Evolutionary conservation across 2,113 vertebrate species (phyloP).

Genomic region (Phyllostomus hastatus): DNA sequence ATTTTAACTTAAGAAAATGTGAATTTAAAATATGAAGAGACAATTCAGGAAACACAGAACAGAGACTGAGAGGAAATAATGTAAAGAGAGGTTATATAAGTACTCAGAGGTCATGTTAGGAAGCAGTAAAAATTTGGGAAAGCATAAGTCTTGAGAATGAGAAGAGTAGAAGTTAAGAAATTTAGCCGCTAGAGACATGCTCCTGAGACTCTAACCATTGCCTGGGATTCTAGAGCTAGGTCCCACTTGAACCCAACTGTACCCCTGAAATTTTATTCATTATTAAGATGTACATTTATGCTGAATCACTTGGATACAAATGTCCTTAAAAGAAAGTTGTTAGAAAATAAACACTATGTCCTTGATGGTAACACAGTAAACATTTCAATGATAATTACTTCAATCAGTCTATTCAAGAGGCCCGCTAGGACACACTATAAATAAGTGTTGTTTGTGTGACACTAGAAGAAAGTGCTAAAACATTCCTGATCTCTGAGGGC

Average conservation of each 20-base stretch:
- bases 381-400: neutral
- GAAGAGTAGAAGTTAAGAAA: neutral
- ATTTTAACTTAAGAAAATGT: neutral
- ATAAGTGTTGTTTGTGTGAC: neutral
- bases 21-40: neutral
- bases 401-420: neutral
- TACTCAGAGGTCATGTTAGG: neutral
- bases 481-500: neutral
- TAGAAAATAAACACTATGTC: neutral
- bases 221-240: no score
- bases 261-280: neutral
- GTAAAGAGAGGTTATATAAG: neutral
- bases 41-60: neutral
- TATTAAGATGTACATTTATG: neutral
- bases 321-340: neutral
- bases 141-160: neutral
- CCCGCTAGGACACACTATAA: neutral
- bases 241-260: no score
- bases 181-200: neutral
- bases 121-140: neutral
- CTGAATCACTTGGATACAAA: neutral
- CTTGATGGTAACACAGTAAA: neutral
- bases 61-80: neutral
- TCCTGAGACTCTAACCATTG: accelerated
- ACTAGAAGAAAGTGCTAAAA: neutral